Conservation (phyloP, 2,888 invertebrate genomes). For the Oxycera nigricornis region DNA sequence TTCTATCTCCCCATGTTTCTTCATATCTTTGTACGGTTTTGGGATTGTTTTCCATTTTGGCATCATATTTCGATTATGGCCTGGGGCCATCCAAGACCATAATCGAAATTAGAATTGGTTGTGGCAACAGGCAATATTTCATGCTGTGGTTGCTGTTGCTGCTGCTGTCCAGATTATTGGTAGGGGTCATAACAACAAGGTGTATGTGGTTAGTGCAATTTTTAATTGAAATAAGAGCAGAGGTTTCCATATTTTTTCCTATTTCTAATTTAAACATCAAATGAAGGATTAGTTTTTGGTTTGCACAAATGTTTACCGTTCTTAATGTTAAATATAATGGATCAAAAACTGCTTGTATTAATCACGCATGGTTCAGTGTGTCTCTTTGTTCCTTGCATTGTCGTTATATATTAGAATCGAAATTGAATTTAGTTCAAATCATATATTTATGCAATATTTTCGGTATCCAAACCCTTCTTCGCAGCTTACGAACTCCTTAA, state of each 20-base stretch:
- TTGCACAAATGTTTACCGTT: too few relatives aligned
- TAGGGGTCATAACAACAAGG: constrained; percentile 15
- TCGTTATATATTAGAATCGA: too few relatives aligned
- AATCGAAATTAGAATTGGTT: constrained; percentile 28
- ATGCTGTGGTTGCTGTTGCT: constrained; percentile 25
- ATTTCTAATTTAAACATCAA: neutral
- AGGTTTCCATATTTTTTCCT: neutral
- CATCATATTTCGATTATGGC: constrained; percentile 34
- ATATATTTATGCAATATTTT: too few relatives aligned
- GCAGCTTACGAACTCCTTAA: too few relatives aligned
- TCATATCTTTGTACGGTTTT: neutral
- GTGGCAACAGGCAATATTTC: constrained; percentile 28
- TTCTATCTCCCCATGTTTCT: neutral
- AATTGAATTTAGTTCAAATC: too few relatives aligned
- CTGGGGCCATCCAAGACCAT: constrained; percentile 12
- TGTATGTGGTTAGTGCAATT: constrained; percentile 19
- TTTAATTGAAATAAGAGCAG: constrained; percentile 11
- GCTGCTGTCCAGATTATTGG: neutral
- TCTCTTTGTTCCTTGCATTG: too few relatives aligned
- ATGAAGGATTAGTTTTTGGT: too few relatives aligned
- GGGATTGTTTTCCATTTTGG: constrained; percentile 33
- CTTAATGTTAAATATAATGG: too few relatives aligned
- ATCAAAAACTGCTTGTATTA: too few relatives aligned
- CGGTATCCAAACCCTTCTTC: too few relatives aligned
- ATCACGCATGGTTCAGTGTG: too few relatives aligned